Evolutionary conservation across 2,888 invertebrate species (phyloP).

Genomic region (Torymus aiolomorphi): DNA sequence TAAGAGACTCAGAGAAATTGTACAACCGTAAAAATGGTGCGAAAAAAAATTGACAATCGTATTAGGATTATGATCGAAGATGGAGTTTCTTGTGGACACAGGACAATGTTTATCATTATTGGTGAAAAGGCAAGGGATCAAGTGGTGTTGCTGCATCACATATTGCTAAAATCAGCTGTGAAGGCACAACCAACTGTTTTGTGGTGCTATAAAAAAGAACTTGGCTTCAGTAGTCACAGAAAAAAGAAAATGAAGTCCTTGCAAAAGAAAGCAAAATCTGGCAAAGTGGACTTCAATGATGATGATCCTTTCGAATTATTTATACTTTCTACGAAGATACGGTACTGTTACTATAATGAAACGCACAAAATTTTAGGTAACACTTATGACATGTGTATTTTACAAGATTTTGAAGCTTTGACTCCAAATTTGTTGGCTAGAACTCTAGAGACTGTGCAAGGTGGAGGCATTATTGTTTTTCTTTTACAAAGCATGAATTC

Average conservation of each 20-base stretch:
- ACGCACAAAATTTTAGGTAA: slow-evolving; percentile 98
- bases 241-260: slow-evolving; percentile 93
- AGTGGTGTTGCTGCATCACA: slow-evolving; percentile 97
- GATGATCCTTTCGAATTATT: slow-evolving; percentile 98
- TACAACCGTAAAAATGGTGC: slow-evolving; percentile 81
- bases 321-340: slow-evolving; percentile 95
- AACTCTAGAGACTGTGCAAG: slow-evolving; percentile 98
- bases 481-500: slow-evolving; percentile 91
- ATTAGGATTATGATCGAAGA: slow-evolving; percentile 97
- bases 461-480: slow-evolving; percentile 94
- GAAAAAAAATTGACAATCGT: slow-evolving; percentile 97
- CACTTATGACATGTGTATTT: slow-evolving; percentile 95
- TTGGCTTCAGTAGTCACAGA: slow-evolving; percentile 84
- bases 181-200: slow-evolving; percentile 95
- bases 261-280: slow-evolving; percentile 90
- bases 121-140: slow-evolving; percentile 98
- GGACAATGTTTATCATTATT: slow-evolving; percentile 95
- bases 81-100: slow-evolving; percentile 92
- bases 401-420: slow-evolving; percentile 98
- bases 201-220: slow-evolving; percentile 97
- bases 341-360: slow-evolving; percentile 98
- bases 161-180: slow-evolving; percentile 95
- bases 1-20: neutral
- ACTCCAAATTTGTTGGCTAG: slow-evolving; percentile 97
- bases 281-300: slow-evolving; percentile 92